Percentiles rank a stretch among this genome's conserved stretches.
Conservation (phyloP, 1,140 invertebrate genomes). For the Drosophila watanabei region DNA sequence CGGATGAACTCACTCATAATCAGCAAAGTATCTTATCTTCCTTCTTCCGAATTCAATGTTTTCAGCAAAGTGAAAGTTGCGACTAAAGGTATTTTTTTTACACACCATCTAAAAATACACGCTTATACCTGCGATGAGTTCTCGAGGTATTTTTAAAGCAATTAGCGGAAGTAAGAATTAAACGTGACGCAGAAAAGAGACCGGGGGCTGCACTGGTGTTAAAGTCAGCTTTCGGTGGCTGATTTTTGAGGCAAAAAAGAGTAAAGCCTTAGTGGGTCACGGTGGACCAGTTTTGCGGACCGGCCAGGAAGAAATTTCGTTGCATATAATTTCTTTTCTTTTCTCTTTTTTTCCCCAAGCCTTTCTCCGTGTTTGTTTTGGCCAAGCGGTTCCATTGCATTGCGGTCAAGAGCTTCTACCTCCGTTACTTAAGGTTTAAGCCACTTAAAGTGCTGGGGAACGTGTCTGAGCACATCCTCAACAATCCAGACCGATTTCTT, state of each 20-base stretch:
- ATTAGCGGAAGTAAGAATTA: slow-evolving; percentile 24
- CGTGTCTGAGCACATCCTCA: slow-evolving; percentile 51
- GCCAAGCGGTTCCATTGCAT: slow-evolving; percentile 32
- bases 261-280: slow-evolving; percentile 70
- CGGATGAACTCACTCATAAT: slow-evolving; percentile 16
- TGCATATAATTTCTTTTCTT: slow-evolving; percentile 69
- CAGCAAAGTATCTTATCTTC: slow-evolving; percentile 28
- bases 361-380: slow-evolving; percentile 31
- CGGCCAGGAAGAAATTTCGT: slow-evolving; percentile 72
- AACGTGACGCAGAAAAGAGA: slow-evolving; percentile 30
- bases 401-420: slow-evolving; percentile 37
- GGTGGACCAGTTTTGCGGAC: slow-evolving; percentile 70
- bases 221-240: slow-evolving; percentile 23
- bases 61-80: slow-evolving; percentile 36
- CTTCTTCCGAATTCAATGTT: slow-evolving; percentile 10
- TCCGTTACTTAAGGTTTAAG: slow-evolving; percentile 54
- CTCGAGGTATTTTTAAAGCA: slow-evolving; percentile 31
- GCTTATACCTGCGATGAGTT: slow-evolving; percentile 21
- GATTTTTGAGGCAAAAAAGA: slow-evolving; percentile 29
- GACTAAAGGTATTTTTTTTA: slow-evolving; percentile 5
- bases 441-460: slow-evolving; percentile 21
- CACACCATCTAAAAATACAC: slow-evolving; percentile 34
- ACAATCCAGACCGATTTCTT: slow-evolving; percentile 50
- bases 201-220: slow-evolving; percentile 22
- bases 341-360: slow-evolving; percentile 32